Base-by-base conservation (phyloP, 1,140 invertebrate genomes). In the Dreissena polymorpha region DNA sequence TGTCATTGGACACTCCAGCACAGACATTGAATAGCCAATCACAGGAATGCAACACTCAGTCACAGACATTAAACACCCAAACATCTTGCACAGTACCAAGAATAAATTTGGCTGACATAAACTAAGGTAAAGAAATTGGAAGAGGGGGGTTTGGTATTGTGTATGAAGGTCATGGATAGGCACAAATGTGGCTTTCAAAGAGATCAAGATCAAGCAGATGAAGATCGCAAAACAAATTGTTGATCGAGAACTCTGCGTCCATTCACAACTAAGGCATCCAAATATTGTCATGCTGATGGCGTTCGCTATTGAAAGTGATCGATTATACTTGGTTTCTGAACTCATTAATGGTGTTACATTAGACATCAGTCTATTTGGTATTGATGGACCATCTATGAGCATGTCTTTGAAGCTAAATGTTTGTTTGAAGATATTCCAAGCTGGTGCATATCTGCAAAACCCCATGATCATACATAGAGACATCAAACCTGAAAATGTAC, bases 241-340 rank as follows among this genome's bases (percentile, higher is more conserved):
- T 65, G 71, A 82, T 21, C 16, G 70, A 39, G 85, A 84, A 70
- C 74, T 84, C 8, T 10, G 23, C n/a, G 57, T 86, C 7, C 76
- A 83, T 64, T 75, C 55, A 27, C 67, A 69, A 85, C 21, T 84
- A 7, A 55, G 80, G 14, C 84, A 87, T 74, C 84, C 84, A 8
- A 84, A 86, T 65, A 87, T 87, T 68, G 51, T 87, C 12, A 29
- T 71, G 63, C 50, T 86, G 7, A 76, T 84, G 73, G 84, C 83
- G 8, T 76, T 55, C 27, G 64, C 83, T 7, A 39, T 29, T 29
- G 63, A 73, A 16, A 60, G 18, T 27, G 50, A 57, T 21, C 49
- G 27, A 64, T 21, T 87, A 14, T 80, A 69, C 18, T 50, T 87
- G 53, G 57, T 85, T 0, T 55, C 72, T 0, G 84, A 87, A 78